These are phyloP conservation scores for Crotalus helleri DNA, from an alignment of 2,113 vertebrate species.

Conservation along the genomic window DNA sequence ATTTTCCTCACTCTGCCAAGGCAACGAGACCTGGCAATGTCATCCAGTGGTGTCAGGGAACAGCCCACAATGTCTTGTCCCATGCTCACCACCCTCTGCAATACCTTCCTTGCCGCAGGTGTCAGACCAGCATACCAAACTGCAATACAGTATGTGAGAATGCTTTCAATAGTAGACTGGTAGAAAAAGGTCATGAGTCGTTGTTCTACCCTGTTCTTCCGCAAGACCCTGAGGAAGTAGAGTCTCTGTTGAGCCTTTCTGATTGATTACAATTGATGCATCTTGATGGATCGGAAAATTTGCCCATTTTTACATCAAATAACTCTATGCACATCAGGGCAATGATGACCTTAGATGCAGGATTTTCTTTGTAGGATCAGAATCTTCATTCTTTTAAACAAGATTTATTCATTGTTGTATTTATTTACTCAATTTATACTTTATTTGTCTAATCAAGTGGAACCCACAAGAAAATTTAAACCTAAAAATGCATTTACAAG, in stretches of 20 bases:
- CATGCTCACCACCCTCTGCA: too few relatives aligned
- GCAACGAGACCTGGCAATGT: too few relatives aligned
- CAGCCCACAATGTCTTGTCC: too few relatives aligned
- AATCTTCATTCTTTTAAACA: background rate
- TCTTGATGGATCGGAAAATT: background rate
- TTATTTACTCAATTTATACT: background rate
- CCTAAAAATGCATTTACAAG: background rate
- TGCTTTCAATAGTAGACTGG: too few relatives aligned
- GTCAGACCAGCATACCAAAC: too few relatives aligned
- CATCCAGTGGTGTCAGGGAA: too few relatives aligned
- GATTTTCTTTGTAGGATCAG: background rate
- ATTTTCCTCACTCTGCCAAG: too few relatives aligned
- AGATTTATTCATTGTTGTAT: background rate
- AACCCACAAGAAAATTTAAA: background rate
- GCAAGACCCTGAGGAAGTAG: too few relatives aligned
- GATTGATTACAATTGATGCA: background rate
- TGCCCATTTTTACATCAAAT: background rate
- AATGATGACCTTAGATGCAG: background rate
- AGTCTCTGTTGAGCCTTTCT: background rate
- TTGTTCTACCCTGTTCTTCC: too few relatives aligned
- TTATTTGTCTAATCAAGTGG: background rate
- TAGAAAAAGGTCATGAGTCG: too few relatives aligned
- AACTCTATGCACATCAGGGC: background rate
- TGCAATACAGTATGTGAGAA: too few relatives aligned
- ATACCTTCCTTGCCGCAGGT: too few relatives aligned